A percentile compares a stretch with the other conserved stretches of the same genome.
Conservation (phyloP, 1,140 invertebrate species). For the Drosophila kepulauana region DNA sequence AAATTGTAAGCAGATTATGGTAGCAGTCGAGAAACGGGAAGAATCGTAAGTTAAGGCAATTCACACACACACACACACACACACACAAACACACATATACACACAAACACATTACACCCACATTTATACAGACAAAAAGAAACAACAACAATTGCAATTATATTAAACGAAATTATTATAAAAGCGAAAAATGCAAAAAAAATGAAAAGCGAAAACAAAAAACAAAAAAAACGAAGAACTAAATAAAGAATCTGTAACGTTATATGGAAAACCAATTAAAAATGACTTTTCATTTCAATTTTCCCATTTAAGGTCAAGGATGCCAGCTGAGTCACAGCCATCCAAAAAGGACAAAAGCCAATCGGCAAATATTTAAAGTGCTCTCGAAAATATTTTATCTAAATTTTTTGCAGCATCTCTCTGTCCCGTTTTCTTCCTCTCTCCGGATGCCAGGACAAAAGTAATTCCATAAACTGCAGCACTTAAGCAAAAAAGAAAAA, state of each 20-base stretch:
- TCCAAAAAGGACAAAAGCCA: not conserved
- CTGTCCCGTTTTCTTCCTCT: not conserved
- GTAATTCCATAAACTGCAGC: conserved; percentile 49
- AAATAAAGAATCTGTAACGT: conserved; percentile 84
- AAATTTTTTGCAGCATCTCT: conserved; percentile 6
- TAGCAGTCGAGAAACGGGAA: conserved; percentile 36
- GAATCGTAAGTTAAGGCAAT: conserved; percentile 73
- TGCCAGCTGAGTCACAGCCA: not conserved
- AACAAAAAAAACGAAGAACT: conserved; percentile 59
- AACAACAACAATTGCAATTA: conserved; percentile 75
- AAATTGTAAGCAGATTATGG: conserved; percentile 52
- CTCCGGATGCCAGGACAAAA: not conserved
- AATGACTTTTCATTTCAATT: conserved; percentile 15
- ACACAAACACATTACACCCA: conserved; percentile 43
- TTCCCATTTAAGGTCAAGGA: conserved; percentile 3
- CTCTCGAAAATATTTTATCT: conserved; percentile 4
- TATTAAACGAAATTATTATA: conserved; percentile 81
- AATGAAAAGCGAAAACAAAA: conserved; percentile 48
- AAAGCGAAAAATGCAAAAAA: conserved; percentile 74
- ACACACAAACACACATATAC: conserved; percentile 27
- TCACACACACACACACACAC: conserved; percentile 42
- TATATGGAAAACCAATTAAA: conserved; percentile 76
- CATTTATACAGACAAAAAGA: conserved; percentile 20
- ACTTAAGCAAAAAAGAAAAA: conserved; percentile 48
- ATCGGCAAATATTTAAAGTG: conserved; percentile 8